Percentiles rank a stretch among this genome's conserved stretches.
Evolutionary conservation across 2,888 invertebrate genomes (phyloP).

Genomic region (Auanema freiburgensis): DNA sequence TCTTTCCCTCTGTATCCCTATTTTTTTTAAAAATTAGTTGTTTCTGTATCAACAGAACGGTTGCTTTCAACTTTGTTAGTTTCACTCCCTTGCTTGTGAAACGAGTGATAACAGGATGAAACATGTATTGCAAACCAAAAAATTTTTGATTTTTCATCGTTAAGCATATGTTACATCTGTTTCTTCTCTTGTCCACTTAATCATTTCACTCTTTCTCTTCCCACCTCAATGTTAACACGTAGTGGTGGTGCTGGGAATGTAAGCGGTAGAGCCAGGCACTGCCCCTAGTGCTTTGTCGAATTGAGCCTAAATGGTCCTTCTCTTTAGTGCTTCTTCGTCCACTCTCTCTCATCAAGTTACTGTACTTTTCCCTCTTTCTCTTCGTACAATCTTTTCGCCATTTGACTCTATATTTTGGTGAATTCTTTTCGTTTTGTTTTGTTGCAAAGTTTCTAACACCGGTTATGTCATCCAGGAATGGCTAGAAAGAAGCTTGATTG

Average conservation of each 20-base stretch:
- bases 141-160: neutral
- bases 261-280: too few relatives aligned
- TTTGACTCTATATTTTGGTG: neutral
- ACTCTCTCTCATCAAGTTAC: too few relatives aligned
- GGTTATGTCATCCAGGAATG: neutral
- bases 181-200: neutral
- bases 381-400: neutral
- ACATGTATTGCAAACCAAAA: neutral
- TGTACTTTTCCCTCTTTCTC: conserved; percentile 1
- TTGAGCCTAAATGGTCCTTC: neutral
- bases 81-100: neutral
- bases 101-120: neutral
- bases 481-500: neutral
- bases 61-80: neutral
- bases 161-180: neutral
- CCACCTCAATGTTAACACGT: neutral
- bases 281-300: neutral
- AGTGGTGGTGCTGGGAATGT: too few relatives aligned
- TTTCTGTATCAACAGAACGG: too few relatives aligned
- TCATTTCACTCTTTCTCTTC: neutral
- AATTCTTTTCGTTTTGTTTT: too few relatives aligned
- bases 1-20: too few relatives aligned
- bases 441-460: too few relatives aligned
- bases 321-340: neutral
- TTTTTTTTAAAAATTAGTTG: too few relatives aligned